A percentile compares a stretch with the other conserved stretches of the same genome.
These are phyloP conservation scores for Melanotaenia duboulayi DNA, from an alignment of 2,113 vertebrate species.

Conservation along the genomic window DNA sequence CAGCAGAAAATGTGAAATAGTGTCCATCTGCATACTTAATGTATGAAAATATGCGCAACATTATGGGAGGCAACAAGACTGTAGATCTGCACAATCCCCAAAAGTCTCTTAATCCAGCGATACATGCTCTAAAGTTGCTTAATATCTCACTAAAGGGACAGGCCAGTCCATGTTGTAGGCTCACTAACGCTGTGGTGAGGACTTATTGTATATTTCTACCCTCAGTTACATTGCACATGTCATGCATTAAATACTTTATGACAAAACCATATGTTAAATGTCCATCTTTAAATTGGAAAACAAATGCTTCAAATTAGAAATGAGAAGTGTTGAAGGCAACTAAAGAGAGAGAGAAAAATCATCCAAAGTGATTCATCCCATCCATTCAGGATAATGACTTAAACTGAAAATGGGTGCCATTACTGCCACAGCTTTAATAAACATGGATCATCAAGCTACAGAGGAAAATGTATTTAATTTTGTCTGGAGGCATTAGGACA, in stretches of 20 bases:
- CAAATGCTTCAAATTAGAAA: slow-evolving; percentile 14
- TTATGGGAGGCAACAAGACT: slow-evolving; percentile 32
- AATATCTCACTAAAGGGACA: slow-evolving; percentile 53
- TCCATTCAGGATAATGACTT: slow-evolving; percentile 36
- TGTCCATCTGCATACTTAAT: slow-evolving; percentile 14
- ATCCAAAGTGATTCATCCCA: slow-evolving; percentile 17
- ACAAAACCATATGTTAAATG: slow-evolving; percentile 17
- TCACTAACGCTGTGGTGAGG: slow-evolving; percentile 19
- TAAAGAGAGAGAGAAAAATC: neutral
- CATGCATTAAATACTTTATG: slow-evolving; percentile 26
- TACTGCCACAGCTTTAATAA: slow-evolving; percentile 26
- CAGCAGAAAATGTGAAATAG: no score
- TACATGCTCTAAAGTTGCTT: slow-evolving; percentile 69
- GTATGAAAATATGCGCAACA: slow-evolving; percentile 8
- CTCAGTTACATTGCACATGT: slow-evolving; percentile 23
- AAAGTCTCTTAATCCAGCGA: slow-evolving; percentile 63
- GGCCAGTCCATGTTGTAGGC: slow-evolving; percentile 33
- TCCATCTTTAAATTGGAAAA: slow-evolving; percentile 17
- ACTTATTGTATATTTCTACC: slow-evolving; percentile 45
- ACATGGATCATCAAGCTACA: slow-evolving; percentile 35
- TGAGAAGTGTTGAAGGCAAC: slow-evolving; percentile 14
- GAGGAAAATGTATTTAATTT: slow-evolving; percentile 18
- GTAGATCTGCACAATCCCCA: slow-evolving; percentile 54
- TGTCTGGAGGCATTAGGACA: slow-evolving; percentile 4
- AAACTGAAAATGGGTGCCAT: slow-evolving; percentile 38